These are phyloP conservation scores for Ephialtes manifestator DNA, from an alignment of 2,888 invertebrate genomes.

Conservation along the genomic window DNA sequence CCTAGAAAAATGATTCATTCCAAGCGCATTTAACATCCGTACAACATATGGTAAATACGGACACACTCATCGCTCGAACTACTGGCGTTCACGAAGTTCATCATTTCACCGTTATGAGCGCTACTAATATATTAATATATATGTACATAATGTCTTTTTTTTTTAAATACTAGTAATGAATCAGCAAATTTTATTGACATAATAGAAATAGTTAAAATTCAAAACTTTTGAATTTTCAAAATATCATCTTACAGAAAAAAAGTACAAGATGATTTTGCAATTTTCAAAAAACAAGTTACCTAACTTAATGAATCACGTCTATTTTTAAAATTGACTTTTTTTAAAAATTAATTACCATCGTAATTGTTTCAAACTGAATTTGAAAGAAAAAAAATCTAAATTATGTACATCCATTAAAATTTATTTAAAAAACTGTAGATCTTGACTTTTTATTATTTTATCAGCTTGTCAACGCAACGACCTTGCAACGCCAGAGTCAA, in stretches of 20 bases:
- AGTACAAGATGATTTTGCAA: background rate
- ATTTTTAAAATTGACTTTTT: no score
- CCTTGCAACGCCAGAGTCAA: slow-evolving; percentile 21
- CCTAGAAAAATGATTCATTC: background rate
- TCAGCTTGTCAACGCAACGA: background rate
- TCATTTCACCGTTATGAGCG: background rate
- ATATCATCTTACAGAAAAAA: no score
- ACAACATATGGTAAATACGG: slow-evolving; percentile 1
- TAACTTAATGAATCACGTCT: no score
- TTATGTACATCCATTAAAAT: no score
- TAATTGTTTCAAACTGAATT: no score
- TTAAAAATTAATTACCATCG: no score
- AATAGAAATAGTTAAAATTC: background rate
- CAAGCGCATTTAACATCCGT: background rate
- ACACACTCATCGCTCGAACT: background rate
- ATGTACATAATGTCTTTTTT: background rate
- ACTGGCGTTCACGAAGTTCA: background rate
- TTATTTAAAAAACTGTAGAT: background rate
- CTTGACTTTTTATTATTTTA: background rate
- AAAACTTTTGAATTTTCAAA: no score
- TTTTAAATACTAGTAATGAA: background rate
- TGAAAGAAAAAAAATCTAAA: no score
- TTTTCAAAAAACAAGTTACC: background rate
- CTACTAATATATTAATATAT: slow-evolving; percentile 1
- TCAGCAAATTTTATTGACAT: background rate